These are phyloP conservation scores for Gambusia yucatana DNA, from an alignment of 2,797 vertebrate genomes.

Conservation along the genomic window DNA sequence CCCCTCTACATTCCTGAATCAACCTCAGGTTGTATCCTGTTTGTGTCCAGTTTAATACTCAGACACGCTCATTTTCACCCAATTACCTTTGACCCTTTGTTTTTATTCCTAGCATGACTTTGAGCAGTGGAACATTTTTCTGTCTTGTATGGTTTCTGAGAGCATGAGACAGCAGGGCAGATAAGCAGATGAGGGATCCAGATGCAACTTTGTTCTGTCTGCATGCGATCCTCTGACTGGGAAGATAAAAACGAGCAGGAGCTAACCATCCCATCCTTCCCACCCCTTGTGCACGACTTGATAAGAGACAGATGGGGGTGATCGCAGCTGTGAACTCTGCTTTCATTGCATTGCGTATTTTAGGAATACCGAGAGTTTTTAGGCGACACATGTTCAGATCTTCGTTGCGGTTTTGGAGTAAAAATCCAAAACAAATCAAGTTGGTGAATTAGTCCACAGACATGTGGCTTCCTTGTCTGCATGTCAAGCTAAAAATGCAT, in stretches of 20 bases:
- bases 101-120: not conserved
- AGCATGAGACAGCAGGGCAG: conserved; percentile 41
- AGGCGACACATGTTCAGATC: not conserved
- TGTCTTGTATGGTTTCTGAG: conserved; percentile 38
- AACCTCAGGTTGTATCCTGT: conserved; percentile 57
- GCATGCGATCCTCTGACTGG: conserved; percentile 45
- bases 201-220: conserved; percentile 62
- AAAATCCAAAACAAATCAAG: not conserved
- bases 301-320: conserved; percentile 40
- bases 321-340: conserved; percentile 12
- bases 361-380: conserved; percentile 14
- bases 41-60: not conserved
- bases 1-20: conserved; percentile 54
- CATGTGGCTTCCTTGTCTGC: not conserved
- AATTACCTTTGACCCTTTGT: not conserved
- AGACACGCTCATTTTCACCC: not conserved
- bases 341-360: conserved; percentile 4
- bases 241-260: conserved; percentile 64
- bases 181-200: conserved; percentile 66
- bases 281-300: conserved; percentile 32
- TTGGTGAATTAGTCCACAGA: no score
- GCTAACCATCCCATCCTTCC: conserved; percentile 35
- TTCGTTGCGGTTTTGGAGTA: not conserved
- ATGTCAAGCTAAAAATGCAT: no score
- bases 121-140: not conserved